These are phyloP conservation scores for Vollenhovia emeryi DNA, from an alignment of 1,140 invertebrate species.

Conservation along the genomic window DNA sequence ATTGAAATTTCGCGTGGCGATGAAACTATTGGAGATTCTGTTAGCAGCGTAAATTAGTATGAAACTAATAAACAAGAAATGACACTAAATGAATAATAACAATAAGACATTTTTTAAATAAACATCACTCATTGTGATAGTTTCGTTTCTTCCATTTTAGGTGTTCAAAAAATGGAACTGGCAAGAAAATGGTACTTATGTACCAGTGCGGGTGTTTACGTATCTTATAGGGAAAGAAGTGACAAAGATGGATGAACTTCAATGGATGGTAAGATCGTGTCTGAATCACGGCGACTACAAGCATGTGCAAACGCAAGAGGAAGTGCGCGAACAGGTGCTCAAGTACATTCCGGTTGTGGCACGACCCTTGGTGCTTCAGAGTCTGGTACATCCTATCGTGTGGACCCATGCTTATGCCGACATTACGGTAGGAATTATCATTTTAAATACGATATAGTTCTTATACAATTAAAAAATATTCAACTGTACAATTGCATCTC, in stretches of 20 bases:
- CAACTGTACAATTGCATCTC: background rate
- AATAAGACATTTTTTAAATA: background rate
- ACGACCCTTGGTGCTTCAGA: conserved; percentile 93
- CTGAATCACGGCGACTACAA: conserved; percentile 97
- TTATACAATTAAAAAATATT: background rate
- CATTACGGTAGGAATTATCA: conserved; percentile 88
- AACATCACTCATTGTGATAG: background rate
- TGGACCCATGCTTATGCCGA: conserved; percentile 97
- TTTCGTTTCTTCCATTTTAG: conserved; percentile 61
- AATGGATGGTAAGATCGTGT: conserved; percentile 95
- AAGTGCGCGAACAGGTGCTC: conserved; percentile 96
- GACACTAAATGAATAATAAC: background rate
- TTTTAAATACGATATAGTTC: background rate
- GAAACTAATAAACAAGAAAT: background rate
- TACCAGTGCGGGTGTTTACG: conserved; percentile 97
- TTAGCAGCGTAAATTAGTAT: background rate
- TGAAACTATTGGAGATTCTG: background rate
- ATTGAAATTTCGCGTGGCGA: background rate
- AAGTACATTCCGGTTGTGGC: conserved; percentile 97
- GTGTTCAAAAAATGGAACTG: conserved; percentile 95
- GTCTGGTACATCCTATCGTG: conserved; percentile 90
- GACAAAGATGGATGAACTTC: conserved; percentile 95
- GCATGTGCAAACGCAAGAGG: conserved; percentile 96
- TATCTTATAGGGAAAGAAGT: conserved; percentile 98
- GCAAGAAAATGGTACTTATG: conserved; percentile 87